Percentiles rank a stretch among this genome's conserved stretches.
Conservation (phyloP, 2,797 vertebrate genomes). For the Cossypha niveicapilla region DNA sequence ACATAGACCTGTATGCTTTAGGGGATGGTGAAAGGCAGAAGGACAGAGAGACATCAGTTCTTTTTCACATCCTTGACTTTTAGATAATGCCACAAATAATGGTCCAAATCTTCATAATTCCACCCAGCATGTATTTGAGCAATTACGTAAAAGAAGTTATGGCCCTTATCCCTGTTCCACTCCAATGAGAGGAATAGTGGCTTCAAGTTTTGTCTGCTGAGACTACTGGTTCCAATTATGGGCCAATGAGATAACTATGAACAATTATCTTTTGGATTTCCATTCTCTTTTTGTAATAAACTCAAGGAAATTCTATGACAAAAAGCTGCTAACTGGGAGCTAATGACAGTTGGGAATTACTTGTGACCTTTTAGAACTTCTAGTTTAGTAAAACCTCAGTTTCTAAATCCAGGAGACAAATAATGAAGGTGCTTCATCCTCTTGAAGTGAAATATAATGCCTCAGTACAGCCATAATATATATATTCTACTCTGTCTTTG, state of each 20-base stretch:
- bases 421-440: neutral
- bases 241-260: neutral
- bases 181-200: neutral
- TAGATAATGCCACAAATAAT: neutral
- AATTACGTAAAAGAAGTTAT: neutral
- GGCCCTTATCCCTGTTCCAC: neutral
- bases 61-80: neutral
- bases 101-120: neutral
- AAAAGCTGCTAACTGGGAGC: neutral
- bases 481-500: neutral
- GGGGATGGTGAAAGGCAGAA: neutral
- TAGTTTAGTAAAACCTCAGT: neutral
- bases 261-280: neutral
- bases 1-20: neutral
- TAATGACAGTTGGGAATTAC: neutral
- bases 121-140: neutral
- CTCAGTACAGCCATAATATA: neutral
- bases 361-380: neutral
- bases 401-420: constrained; percentile 1
- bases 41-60: neutral
- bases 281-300: neutral
- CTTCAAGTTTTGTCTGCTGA: neutral
- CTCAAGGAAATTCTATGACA: neutral
- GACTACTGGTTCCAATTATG: neutral
- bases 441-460: neutral